Evolutionary conservation across 2,113 vertebrate species (phyloP).

Genomic region (Salvelinus sp.): DNA sequence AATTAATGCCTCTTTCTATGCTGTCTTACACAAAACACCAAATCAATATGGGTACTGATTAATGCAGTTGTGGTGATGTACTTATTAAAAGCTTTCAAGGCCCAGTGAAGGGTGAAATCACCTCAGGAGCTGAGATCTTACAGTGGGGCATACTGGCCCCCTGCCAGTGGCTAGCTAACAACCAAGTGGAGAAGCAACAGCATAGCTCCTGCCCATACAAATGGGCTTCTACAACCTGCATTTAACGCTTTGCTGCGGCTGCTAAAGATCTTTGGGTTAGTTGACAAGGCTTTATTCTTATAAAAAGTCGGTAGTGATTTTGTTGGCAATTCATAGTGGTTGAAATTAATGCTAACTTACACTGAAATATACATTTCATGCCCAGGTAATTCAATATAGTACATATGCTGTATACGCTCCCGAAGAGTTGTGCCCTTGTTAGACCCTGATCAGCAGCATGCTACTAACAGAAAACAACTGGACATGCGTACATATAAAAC

Average conservation of each 20-base stretch:
- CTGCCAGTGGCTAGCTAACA: constrained; percentile 15
- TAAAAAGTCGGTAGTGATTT: neutral
- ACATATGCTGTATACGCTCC: neutral
- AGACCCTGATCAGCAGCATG: too few species aligned
- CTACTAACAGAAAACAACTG: too few species aligned
- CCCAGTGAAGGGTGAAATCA: constrained; percentile 58
- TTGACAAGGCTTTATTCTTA: neutral
- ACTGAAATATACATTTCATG: neutral
- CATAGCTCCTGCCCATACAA: constrained; percentile 12
- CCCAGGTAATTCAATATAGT: neutral
- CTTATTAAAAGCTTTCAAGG: constrained; percentile 53
- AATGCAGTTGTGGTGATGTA: constrained; percentile 44
- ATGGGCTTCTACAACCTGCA: neutral
- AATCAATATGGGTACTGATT: constrained; percentile 45
- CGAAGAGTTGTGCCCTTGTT: too few species aligned
- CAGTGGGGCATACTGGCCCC: constrained; percentile 29
- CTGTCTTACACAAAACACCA: constrained; percentile 11
- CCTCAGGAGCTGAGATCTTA: constrained; percentile 33
- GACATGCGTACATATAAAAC: too few species aligned
- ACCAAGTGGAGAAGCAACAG: neutral
- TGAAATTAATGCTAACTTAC: constrained; percentile 4
- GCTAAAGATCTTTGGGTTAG: neutral
- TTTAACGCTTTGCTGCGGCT: constrained; percentile 4
- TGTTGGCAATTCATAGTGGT: constrained; percentile 1
- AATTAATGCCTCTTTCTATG: constrained; percentile 26